A percentile compares a stretch with the other conserved stretches of the same genome.
Conservation (phyloP, 1,140 invertebrate genomes). For the Glomeris maerens region DNA sequence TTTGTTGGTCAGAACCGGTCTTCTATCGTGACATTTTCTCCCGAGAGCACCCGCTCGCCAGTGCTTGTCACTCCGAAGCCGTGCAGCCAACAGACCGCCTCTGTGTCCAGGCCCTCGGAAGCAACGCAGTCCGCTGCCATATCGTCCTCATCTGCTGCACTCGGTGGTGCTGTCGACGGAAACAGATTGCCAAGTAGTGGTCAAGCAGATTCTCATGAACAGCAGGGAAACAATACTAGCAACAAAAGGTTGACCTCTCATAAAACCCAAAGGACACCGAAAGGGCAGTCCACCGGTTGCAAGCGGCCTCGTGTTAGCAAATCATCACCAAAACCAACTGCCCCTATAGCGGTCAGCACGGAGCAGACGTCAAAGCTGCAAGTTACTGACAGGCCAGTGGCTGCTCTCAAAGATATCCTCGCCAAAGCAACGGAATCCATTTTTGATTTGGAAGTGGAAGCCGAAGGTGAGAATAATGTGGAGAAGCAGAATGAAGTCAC, state of each 20-base stretch:
- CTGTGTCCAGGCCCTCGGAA: not conserved
- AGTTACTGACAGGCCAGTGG: not conserved
- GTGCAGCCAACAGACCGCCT: not conserved
- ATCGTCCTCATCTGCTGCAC: not conserved
- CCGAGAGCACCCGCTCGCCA: not conserved
- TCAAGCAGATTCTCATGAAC: too few relatives aligned
- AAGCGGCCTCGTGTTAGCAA: not conserved
- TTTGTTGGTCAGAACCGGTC: not conserved
- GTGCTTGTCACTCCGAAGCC: not conserved
- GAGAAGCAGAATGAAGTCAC: not conserved
- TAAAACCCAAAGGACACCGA: conserved; percentile 10
- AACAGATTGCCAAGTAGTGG: not conserved
- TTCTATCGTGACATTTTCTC: not conserved
- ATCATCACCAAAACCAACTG: not conserved
- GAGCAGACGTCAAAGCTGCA: not conserved
- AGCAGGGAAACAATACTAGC: too few relatives aligned
- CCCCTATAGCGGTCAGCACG: not conserved
- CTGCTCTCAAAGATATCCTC: conserved; percentile 26
- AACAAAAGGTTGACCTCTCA: too few relatives aligned
- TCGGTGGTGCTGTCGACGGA: conserved; percentile 4
- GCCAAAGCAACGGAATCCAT: conserved; percentile 33
- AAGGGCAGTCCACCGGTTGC: not conserved
- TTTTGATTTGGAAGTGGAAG: conserved; percentile 16
- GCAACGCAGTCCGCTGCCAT: not conserved
- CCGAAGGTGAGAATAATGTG: not conserved